A percentile compares a stretch with the other conserved stretches of the same genome.
Evolutionary conservation across 2,113 vertebrate species (phyloP).

Genomic region (Dipodomys ordii): DNA sequence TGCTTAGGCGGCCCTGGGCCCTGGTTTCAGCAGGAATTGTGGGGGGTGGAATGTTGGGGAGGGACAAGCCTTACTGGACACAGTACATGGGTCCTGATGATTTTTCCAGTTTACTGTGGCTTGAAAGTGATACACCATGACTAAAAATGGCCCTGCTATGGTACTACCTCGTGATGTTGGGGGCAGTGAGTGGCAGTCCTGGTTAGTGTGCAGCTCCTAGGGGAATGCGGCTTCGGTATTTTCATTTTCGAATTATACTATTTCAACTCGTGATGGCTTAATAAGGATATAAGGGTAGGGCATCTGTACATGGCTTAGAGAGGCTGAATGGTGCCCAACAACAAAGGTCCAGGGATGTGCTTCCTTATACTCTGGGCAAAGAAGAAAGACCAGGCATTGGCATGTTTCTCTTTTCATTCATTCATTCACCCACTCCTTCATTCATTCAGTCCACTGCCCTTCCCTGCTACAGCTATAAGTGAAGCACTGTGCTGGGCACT

Average conservation of each 20-base stretch:
- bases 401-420: background rate
- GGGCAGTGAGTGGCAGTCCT: background rate
- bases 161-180: background rate
- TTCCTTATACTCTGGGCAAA: background rate
- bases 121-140: background rate
- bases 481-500: background rate
- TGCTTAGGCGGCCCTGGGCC: background rate
- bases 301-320: background rate
- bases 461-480: background rate
- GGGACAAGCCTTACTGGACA: background rate
- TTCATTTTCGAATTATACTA: background rate
- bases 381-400: background rate
- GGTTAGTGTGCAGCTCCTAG: background rate
- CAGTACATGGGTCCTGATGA: background rate
- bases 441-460: background rate
- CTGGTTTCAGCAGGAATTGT: background rate
- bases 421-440: background rate
- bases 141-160: background rate
- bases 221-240: background rate
- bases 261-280: background rate
- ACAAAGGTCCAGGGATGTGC: background rate
- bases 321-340: background rate
- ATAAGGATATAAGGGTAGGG: background rate
- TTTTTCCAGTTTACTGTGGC: background rate
- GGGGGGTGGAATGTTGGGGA: no score